These are phyloP conservation scores for Peromyscus melanophrys DNA, from an alignment of 2,797 vertebrate genomes.

Conservation along the genomic window DNA sequence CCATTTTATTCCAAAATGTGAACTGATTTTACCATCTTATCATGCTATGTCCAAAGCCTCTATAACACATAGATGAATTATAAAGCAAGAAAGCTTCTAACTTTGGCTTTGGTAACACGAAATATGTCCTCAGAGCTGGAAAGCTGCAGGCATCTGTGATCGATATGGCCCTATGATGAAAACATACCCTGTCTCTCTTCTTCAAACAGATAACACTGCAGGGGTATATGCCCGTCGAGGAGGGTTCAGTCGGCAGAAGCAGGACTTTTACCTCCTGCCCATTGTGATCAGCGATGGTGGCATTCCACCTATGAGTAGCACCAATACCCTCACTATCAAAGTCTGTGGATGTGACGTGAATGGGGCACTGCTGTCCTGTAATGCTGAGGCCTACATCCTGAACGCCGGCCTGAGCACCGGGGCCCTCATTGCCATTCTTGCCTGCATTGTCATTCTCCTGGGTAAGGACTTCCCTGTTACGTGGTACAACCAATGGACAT, in stretches of 20 bases:
- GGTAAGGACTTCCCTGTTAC: constrained; percentile 88
- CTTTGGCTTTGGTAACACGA: not conserved
- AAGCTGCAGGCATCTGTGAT: not conserved
- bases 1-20: not conserved
- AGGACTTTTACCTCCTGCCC: constrained; percentile 95
- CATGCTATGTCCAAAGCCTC: not conserved
- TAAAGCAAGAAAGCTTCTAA: not conserved
- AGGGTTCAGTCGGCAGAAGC: constrained; percentile 94
- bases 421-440: constrained; percentile 97
- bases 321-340: constrained; percentile 95
- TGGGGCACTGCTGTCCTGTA: constrained; percentile 94
- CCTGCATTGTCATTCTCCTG: constrained; percentile 97
- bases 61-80: not conserved
- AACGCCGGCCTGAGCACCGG: constrained; percentile 97
- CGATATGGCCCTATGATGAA: not conserved
- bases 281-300: constrained; percentile 97
- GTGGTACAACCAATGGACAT: fast-evolving
- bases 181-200: not conserved
- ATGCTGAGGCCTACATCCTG: constrained; percentile 94
- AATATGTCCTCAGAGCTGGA: not conserved
- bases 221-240: constrained; percentile 94
- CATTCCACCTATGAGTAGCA: constrained; percentile 94
- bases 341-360: constrained; percentile 96
- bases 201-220: constrained; percentile 95
- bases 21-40: not conserved